A percentile compares a stretch with the other conserved stretches of the same genome.
These are phyloP conservation scores for Ashinkailepas kermadecensis DNA, from an alignment of 2,888 invertebrate species.

Conservation along the genomic window DNA sequence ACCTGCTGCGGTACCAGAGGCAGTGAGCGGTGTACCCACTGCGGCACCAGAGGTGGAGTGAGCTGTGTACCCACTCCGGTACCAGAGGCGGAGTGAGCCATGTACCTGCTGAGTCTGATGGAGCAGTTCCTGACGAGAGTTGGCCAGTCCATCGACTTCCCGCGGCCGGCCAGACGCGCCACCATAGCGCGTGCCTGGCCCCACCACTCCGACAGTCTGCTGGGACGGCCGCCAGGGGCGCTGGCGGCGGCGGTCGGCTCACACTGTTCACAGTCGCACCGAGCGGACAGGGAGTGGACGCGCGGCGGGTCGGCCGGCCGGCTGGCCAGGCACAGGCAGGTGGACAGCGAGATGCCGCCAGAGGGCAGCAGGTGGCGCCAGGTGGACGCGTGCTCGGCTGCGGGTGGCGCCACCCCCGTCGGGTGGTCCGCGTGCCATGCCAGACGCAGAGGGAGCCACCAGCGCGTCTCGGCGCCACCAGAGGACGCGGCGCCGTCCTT, in stretches of 20 bases:
- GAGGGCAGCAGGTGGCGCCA: neutral
- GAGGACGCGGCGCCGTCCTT: too few species aligned
- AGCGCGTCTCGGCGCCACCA: too few species aligned
- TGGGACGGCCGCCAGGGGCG: neutral
- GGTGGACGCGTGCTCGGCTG: neutral
- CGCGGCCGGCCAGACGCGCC: neutral
- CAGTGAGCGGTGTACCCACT: too few species aligned
- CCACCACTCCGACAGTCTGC: neutral
- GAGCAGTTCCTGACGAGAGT: neutral
- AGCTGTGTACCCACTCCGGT: too few species aligned
- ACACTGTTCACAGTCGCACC: neutral
- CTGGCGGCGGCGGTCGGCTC: neutral
- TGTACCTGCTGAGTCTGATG: too few species aligned
- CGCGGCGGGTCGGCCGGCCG: neutral
- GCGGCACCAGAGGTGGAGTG: too few species aligned
- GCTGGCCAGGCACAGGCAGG: too few species aligned
- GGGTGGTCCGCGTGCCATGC: too few species aligned
- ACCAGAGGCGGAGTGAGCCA: too few species aligned
- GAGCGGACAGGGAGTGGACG: neutral
- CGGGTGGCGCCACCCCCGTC: neutral
- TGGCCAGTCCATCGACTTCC: neutral
- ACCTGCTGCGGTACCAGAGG: too few species aligned
- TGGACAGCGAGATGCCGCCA: neutral
- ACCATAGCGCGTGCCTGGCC: neutral
- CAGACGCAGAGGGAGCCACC: too few species aligned